Evolutionary conservation across 2,113 vertebrate genomes (phyloP).

Genomic region (Furnarius figulus): DNA sequence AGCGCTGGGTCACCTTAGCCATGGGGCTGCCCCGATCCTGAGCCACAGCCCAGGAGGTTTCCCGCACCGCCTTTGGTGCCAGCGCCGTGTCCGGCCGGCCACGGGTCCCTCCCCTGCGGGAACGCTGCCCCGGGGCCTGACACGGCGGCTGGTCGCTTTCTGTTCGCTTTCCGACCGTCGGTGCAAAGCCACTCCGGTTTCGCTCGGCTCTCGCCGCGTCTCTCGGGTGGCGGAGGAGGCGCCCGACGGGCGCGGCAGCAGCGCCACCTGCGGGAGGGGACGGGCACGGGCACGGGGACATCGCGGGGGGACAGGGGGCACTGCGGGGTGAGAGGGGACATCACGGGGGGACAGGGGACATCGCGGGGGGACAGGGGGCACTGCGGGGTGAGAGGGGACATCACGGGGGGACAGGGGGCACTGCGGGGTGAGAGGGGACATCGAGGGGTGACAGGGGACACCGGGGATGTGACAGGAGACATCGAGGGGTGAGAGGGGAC

Average conservation of each 20-base stretch:
- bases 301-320: too few relatives aligned
- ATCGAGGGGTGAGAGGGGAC: too few relatives aligned
- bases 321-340: too few relatives aligned
- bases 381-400: too few relatives aligned
- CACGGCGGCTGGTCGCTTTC: rapidly evolving
- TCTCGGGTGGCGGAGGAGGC: too few relatives aligned
- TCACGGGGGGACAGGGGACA: too few relatives aligned
- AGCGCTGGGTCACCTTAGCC: background rate
- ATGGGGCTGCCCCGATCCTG: rapidly evolving
- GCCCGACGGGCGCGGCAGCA: background rate
- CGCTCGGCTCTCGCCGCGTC: background rate
- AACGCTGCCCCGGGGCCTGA: background rate
- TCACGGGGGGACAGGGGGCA: too few relatives aligned
- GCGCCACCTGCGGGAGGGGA: constrained; percentile 27
- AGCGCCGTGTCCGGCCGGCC: rapidly evolving
- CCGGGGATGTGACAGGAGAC: too few relatives aligned
- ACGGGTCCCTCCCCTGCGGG: background rate
- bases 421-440: too few relatives aligned
- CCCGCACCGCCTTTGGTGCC: rapidly evolving
- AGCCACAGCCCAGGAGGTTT: background rate
- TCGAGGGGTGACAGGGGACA: too few relatives aligned
- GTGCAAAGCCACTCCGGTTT: background rate
- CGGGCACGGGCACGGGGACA: background rate
- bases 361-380: too few relatives aligned
- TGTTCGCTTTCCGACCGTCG: background rate